phyloP scores from a whole-genome alignment of 1,140 invertebrate species.

The Drosophila lowei region DNA sequence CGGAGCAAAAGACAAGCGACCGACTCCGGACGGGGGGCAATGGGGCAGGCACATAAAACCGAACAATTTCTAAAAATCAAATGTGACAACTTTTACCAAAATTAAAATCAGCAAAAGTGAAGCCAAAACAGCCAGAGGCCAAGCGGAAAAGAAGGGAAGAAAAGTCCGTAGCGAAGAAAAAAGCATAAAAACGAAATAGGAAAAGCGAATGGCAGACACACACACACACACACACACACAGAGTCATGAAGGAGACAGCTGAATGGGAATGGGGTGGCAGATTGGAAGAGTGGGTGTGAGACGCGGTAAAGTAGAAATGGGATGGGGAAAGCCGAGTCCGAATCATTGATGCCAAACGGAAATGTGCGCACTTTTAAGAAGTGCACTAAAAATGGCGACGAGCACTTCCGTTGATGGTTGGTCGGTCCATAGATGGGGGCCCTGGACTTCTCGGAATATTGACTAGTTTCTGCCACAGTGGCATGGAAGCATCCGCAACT shows the following conservation, averaged over 20 bases:
- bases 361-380: conserved; percentile 80
- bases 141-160: neutral
- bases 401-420: conserved; percentile 75
- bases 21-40: conserved; percentile 4
- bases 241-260: neutral
- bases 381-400: conserved; percentile 81
- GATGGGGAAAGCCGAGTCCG: conserved; percentile 30
- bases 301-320: neutral
- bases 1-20: conserved; percentile 27
- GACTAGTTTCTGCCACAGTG: conserved; percentile 28
- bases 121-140: conserved; percentile 51
- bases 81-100: conserved; percentile 81
- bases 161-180: neutral
- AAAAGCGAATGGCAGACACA: conserved; percentile 11
- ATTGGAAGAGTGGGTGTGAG: conserved; percentile 6
- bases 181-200: conserved; percentile 8
- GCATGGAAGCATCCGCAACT: neutral
- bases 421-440: conserved; percentile 37
- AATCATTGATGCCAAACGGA: conserved; percentile 80
- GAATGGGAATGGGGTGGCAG: neutral
- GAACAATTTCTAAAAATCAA: conserved; percentile 80
- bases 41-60: conserved; percentile 62
- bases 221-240: neutral
- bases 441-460: conserved; percentile 22
- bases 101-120: conserved; percentile 74